Evolutionary conservation across 35 echinoderm and acorn worm genomes (phyloP).

Genomic region (Nesometra sesokonis): DNA sequence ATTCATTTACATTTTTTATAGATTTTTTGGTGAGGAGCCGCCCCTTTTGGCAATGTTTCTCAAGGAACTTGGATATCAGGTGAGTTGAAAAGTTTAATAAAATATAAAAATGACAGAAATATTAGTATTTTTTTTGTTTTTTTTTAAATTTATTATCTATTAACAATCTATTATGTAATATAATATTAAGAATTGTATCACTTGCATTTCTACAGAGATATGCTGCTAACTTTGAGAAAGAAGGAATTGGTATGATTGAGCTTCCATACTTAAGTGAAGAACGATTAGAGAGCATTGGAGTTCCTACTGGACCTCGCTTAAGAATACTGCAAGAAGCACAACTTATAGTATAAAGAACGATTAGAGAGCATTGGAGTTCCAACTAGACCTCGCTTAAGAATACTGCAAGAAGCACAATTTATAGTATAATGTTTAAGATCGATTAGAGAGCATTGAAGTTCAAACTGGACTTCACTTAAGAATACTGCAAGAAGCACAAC

Average conservation of each 20-base stretch:
- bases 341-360: conserved; percentile 71
- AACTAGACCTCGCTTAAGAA: conserved; percentile 49
- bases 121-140: neutral
- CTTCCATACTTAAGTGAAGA: conserved; percentile 73
- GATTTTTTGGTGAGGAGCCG: conserved; percentile 97
- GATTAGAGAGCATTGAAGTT: conserved; percentile 56
- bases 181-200: too few species aligned
- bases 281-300: conserved; percentile 57
- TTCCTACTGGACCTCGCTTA: conserved; percentile 58
- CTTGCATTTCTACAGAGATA: conserved; percentile 66
- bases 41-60: conserved; percentile 76
- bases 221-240: conserved; percentile 45
- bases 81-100: conserved; percentile 15
- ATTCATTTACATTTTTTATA: conserved; percentile 37
- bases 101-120: neutral
- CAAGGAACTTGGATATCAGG: conserved; percentile 81
- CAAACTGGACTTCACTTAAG: conserved; percentile 53
- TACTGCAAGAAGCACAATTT: conserved; percentile 72
- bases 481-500: conserved; percentile 71
- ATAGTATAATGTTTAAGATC: conserved; percentile 75
- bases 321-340: conserved; percentile 75
- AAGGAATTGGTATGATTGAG: conserved; percentile 64
- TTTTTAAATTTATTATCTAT: too few species aligned
- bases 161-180: too few species aligned
- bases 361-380: conserved; percentile 69